Base-by-base conservation (phyloP, 2,113 vertebrate species). In the Fulmarus glacialis region DNA sequence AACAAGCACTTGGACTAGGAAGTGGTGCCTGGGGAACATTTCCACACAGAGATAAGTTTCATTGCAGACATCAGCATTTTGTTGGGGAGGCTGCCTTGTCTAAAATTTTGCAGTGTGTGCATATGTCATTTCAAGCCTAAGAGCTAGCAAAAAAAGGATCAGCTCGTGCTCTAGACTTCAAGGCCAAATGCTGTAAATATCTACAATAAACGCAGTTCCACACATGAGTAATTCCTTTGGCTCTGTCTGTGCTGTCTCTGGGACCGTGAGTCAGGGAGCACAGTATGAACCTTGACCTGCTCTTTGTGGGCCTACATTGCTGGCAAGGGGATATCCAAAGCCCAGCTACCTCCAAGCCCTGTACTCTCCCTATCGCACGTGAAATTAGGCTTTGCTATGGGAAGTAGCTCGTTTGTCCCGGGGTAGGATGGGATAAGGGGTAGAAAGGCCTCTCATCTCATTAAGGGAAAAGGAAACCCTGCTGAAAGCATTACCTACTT, bases 61-160 rank as follows among this genome's bases (percentile, higher is more conserved):
- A 77, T 82, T 93, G 74, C 84, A 93, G 81, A 80, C 89, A 94
- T 96, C 91, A 96, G 93, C 91, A 27, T 94, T 97, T 97, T 88
- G 40, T 5, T 82, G 71, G 27, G 92, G 84, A 96, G 70, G 64
- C 62, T 90, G 78, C 89, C 26, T 77, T 82, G 78, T 89, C 94
- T 87, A 91, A 91, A 79, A 50, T 80, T 64, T 73, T 66, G 52
- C 91, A 85, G 29, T 77, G 48, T 89, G 9, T 90, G 78, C 48
- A 30, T 83, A 47, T 93, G 83, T 96, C 27, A 12, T 96, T 93
- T 96, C 89, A 92, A 72, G 55, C 87, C 72, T 89, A 86, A 68
- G 30, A 96, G 91, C 64, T 81, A 96, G 56, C 88, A 92, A 95
- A 95, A 95, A 95, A 91, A 91, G 74, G 73, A 93, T 97, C 93